Percentiles rank a stretch among this genome's conserved stretches.
Conservation (phyloP, 2,113 vertebrate species). For the Microcebus jonahi region DNA sequence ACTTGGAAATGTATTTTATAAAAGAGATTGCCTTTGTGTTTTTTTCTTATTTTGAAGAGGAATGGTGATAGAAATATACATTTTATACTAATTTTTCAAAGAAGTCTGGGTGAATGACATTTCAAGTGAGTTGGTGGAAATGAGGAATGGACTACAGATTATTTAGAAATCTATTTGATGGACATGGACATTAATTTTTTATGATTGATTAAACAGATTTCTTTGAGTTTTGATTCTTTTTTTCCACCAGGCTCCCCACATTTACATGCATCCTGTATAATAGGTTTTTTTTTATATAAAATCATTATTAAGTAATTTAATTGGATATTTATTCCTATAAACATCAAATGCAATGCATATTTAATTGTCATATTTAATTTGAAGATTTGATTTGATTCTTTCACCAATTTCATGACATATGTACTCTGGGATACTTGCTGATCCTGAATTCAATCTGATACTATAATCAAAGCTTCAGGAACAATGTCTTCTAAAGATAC, state of each 20-base stretch:
- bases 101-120: background rate
- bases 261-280: background rate
- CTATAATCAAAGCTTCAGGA: background rate
- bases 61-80: background rate
- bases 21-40: background rate
- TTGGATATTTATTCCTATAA: background rate
- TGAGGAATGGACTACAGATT: background rate
- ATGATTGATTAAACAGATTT: background rate
- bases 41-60: background rate
- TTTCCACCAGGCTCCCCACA: background rate
- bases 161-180: background rate
- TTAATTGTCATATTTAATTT: background rate
- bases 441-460: background rate
- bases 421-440: background rate
- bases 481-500: background rate
- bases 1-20: constrained; percentile 52
- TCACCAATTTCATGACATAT: background rate
- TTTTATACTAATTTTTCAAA: background rate
- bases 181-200: background rate
- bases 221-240: background rate
- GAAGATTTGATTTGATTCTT: background rate
- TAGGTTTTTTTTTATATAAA: background rate
- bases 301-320: background rate
- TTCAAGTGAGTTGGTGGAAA: background rate
- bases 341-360: background rate